Evolutionary conservation across 2,797 vertebrate genomes (phyloP), one percentile per base, ranked within the genome.

Genomic region (Chelonia mydas): DNA sequence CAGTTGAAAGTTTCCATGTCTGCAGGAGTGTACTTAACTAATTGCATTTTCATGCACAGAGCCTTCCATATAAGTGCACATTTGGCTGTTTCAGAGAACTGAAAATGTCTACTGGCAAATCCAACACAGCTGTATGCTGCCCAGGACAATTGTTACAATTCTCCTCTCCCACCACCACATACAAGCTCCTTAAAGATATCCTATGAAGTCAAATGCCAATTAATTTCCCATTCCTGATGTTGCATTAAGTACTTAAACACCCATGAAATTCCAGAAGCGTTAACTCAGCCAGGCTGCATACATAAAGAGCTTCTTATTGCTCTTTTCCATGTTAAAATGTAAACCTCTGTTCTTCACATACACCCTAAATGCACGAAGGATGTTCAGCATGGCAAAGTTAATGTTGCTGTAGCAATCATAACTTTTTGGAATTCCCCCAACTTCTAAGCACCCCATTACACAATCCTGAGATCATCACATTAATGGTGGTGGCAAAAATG

Each of bases 281-380:
- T 28, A 76, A 7, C 23, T 76, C 53, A 81, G 92, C 41, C 21
- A 74, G 17, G 25, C 2, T 16, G 6, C 28, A 21, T 28, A 55
- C 2, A 12, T 37, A 28, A 0, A 81, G 33, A 0, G 83, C 23
- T 91, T 45, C 0, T 3, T 2, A 21, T 3, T 76, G n/a, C 3
- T 81, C 21, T 53, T 33, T 61, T 11, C 11, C 41, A 47, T 47
- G 37, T 41, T 47, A 45, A 76, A 47, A 28, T 47, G 12, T 76
- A 76, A 45, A 25, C 41, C 72, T 76, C 41, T 76, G 23, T 47
- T 41, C 41, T 76, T 45, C 33, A 65, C 6, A n/a, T 68, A 68
- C 33, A 68, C 33, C 33, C 37, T n/a, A 68, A 61, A 65, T 65
- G 61, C 61, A 65, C 61, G 65, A n/a, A 68, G 33, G 25, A 76